phyloP scores from a whole-genome alignment of 2,113 vertebrate species.

The Ifrita kowaldi region DNA sequence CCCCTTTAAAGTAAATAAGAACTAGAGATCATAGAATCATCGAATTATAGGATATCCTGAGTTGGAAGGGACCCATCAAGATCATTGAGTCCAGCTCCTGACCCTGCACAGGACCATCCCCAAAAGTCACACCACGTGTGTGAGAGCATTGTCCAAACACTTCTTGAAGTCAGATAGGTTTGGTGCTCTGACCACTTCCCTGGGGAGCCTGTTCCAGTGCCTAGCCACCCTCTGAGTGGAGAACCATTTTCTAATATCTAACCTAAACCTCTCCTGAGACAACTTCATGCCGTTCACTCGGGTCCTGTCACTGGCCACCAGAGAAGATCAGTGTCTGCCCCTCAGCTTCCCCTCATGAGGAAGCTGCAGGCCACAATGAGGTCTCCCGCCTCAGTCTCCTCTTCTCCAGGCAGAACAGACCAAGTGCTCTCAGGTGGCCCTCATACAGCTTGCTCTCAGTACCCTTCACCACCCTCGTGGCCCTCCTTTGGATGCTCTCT shows the following conservation, averaged over 20 bases:
- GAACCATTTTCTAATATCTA: neutral
- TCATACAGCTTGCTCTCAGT: rapidly evolving
- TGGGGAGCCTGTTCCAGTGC: neutral
- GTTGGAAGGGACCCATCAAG: neutral
- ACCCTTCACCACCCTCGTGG: rapidly evolving
- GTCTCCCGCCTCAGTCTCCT: neutral
- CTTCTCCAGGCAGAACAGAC: neutral
- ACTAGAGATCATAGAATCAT: neutral
- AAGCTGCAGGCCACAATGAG: too few relatives aligned
- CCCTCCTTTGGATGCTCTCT: rapidly evolving
- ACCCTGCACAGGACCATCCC: neutral
- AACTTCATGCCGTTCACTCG: neutral
- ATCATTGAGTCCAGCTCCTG: rapidly evolving
- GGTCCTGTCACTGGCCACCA: neutral
- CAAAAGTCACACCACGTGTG: neutral
- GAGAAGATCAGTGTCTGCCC: neutral
- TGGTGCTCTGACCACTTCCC: neutral
- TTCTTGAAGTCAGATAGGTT: neutral
- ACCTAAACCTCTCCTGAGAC: too few relatives aligned
- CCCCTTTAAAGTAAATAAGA: neutral
- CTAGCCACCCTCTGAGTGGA: neutral
- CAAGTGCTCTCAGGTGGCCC: rapidly evolving
- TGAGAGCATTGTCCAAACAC: neutral
- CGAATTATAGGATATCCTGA: neutral
- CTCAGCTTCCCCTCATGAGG: neutral